Conservation (phyloP, 2,888 invertebrate genomes). For the Eurytoma adleriae region DNA sequence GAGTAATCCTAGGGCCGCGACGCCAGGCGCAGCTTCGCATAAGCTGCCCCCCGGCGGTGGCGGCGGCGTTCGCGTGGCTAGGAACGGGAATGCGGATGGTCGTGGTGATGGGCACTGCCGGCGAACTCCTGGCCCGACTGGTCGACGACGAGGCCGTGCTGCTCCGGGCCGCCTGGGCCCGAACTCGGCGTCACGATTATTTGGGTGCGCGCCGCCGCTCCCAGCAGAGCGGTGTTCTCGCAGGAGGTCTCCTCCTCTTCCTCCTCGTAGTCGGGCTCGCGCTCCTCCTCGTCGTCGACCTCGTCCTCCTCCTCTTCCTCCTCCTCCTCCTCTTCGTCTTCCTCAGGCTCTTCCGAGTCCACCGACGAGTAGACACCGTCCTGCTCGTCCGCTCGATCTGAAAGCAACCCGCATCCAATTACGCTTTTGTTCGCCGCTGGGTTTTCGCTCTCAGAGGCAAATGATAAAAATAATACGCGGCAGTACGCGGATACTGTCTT, state of each 20-base stretch:
- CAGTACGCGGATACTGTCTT: too few species aligned
- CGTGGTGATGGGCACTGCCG: conserved; percentile 31
- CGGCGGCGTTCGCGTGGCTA: conserved; percentile 47
- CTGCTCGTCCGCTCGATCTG: conserved; percentile 49
- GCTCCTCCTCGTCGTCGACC: conserved; percentile 66
- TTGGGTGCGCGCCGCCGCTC: conserved; percentile 67
- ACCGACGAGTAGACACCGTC: conserved; percentile 32
- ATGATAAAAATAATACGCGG: too few species aligned
- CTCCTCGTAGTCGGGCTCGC: conserved; percentile 70
- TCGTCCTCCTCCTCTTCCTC: conserved; percentile 37
- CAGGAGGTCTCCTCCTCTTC: conserved; percentile 76
- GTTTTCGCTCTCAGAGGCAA: not conserved
- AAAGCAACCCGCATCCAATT: not conserved
- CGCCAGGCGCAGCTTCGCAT: conserved; percentile 4
- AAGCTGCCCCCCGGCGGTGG: conserved; percentile 1
- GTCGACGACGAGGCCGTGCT: conserved; percentile 27
- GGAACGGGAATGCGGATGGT: conserved; percentile 61
- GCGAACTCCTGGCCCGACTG: not conserved
- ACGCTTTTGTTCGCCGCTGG: not conserved
- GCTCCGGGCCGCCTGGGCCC: conserved; percentile 59
- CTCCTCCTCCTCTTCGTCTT: conserved; percentile 39
- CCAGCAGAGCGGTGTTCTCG: conserved; percentile 79
- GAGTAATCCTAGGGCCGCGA: not conserved
- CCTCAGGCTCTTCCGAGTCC: conserved; percentile 35
- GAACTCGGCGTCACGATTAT: conserved; percentile 66